Evolutionary conservation across 2,888 invertebrate species (phyloP).

Genomic region (Phortica okadai): DNA sequence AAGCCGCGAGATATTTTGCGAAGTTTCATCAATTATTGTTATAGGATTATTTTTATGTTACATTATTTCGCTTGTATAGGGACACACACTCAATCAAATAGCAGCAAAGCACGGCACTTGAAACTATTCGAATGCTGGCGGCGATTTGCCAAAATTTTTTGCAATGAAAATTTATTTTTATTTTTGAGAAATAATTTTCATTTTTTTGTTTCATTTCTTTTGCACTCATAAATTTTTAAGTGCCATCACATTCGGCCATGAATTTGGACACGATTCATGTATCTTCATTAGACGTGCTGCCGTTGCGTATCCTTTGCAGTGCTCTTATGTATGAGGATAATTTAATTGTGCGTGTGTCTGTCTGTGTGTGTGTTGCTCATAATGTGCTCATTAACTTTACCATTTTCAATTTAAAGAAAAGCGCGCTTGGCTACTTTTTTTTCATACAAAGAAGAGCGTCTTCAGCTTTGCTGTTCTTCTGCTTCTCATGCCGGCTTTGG

Average conservation of each 20-base stretch:
- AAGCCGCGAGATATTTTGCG: not conserved
- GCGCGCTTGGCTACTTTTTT: slow-evolving; percentile 15
- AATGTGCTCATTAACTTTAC: slow-evolving; percentile 24
- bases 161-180: too few relatives aligned
- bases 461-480: not conserved
- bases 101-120: too few relatives aligned
- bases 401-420: slow-evolving; percentile 54
- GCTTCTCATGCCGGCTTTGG: not conserved
- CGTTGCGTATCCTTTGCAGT: not conserved
- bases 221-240: not conserved
- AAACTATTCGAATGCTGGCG: too few relatives aligned
- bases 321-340: slow-evolving; percentile 46
- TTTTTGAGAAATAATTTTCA: too few relatives aligned
- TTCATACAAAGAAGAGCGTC: not conserved
- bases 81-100: too few relatives aligned
- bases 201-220: too few relatives aligned
- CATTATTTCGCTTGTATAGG: too few relatives aligned
- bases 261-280: slow-evolving; percentile 21
- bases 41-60: not conserved
- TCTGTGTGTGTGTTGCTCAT: slow-evolving; percentile 17
- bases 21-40: not conserved
- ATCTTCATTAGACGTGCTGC: not conserved
- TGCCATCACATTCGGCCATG: not conserved
- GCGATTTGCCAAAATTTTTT: too few relatives aligned
- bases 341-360: slow-evolving; percentile 50